Conservation (phyloP, 2,113 vertebrate species). For the Petromus typicus region DNA sequence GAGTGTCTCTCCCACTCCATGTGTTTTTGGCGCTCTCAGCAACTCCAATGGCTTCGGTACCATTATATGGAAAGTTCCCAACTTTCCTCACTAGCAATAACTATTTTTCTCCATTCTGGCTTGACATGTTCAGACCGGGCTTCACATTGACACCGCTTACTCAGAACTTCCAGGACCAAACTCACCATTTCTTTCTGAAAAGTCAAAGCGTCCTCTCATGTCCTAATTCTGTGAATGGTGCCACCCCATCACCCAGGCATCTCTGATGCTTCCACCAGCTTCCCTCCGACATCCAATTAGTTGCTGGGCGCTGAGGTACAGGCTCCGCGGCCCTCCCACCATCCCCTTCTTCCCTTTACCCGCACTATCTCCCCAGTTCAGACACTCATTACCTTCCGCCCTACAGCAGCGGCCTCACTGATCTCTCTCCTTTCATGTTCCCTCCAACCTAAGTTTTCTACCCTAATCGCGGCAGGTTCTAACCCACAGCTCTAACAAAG, state of each 20-base stretch:
- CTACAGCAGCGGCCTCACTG: neutral
- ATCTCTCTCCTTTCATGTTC: constrained; percentile 43
- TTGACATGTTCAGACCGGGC: neutral
- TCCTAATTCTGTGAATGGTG: constrained; percentile 10
- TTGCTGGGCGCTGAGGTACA: neutral
- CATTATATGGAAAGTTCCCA: neutral
- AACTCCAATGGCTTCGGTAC: neutral
- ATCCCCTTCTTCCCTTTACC: neutral
- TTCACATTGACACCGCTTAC: neutral
- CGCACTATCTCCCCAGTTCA: neutral
- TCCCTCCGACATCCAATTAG: constrained; percentile 54
- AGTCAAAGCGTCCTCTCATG: constrained; percentile 24
- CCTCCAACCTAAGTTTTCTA: neutral
- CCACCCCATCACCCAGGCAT: neutral
- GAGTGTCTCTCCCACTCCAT: neutral
- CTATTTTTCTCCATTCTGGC: neutral
- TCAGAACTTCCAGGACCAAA: constrained; percentile 26
- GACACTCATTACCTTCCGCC: constrained; percentile 60
- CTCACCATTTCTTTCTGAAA: neutral
- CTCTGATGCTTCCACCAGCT: constrained; percentile 42
- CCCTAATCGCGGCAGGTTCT: neutral
- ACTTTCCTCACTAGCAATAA: neutral
- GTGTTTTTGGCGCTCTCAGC: neutral
- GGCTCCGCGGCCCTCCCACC: neutral
- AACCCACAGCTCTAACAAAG: constrained; percentile 40